phyloP scores from a whole-genome alignment of 2,888 invertebrate genomes.

The Nesidiocoris tenuis region DNA sequence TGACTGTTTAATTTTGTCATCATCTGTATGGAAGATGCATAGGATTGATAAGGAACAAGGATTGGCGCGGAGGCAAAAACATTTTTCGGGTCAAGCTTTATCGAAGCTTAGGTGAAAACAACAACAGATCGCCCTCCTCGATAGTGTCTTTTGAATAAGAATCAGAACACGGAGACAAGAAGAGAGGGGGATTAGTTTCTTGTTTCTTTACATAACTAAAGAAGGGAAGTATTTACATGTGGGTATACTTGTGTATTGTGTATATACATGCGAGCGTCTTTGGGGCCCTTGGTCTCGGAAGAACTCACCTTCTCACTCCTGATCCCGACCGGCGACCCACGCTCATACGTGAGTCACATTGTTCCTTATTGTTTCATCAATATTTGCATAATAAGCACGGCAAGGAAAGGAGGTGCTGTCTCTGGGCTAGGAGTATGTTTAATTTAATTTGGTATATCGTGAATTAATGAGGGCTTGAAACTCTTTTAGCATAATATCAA shows the following conservation, averaged over 20 bases:
- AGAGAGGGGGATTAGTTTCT: not conserved
- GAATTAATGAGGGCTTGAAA: slow-evolving; percentile 33
- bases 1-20: too few species aligned
- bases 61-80: too few species aligned
- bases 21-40: too few species aligned
- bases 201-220: not conserved
- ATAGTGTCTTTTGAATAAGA: slow-evolving; percentile 8
- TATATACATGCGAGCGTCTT: not conserved
- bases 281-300: not conserved
- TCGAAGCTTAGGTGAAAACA: not conserved
- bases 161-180: slow-evolving; percentile 1
- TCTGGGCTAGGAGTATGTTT: slow-evolving; percentile 19
- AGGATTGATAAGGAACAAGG: too few species aligned
- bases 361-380: slow-evolving; percentile 39
- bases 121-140: not conserved
- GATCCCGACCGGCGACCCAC: not conserved
- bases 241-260: not conserved
- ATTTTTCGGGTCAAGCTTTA: too few species aligned
- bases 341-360: slow-evolving; percentile 39
- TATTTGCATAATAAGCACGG: slow-evolving; percentile 37
- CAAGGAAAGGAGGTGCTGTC: not conserved
- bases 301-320: not conserved
- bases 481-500: slow-evolving; percentile 12
- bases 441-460: slow-evolving; percentile 35
- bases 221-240: not conserved